phyloP scores from a whole-genome alignment of 1,140 invertebrate genomes.

The Agraylea sexmaculata region DNA sequence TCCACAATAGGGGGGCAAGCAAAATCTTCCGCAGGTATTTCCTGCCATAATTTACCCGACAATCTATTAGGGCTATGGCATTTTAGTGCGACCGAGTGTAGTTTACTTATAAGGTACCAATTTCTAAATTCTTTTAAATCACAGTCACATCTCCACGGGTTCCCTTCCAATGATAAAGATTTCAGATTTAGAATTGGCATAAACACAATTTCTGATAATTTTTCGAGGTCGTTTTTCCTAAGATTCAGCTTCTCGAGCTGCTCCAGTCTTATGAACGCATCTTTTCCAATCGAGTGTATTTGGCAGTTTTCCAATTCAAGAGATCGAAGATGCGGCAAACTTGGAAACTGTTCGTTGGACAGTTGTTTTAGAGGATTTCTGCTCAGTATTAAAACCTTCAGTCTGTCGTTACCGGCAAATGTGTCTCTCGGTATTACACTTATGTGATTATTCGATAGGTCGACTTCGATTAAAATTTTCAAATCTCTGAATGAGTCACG shows the following conservation, averaged over 20 bases:
- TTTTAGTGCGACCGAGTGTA: constrained; percentile 51
- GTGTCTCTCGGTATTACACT: constrained; percentile 54
- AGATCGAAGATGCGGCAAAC: constrained; percentile 54
- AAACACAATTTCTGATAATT: constrained; percentile 52
- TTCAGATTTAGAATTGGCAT: constrained; percentile 54
- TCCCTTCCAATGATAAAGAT: constrained; percentile 59
- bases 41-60: constrained; percentile 50
- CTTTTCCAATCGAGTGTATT: constrained; percentile 47
- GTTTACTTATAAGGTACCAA: constrained; percentile 56
- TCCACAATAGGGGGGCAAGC: constrained; percentile 60
- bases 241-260: constrained; percentile 59
- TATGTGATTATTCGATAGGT: constrained; percentile 65
- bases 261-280: constrained; percentile 53
- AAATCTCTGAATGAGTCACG: constrained; percentile 64
- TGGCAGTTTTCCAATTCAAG: constrained; percentile 60
- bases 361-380: constrained; percentile 58
- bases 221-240: constrained; percentile 54
- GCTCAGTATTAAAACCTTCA: constrained; percentile 54
- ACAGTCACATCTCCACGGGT: constrained; percentile 76
- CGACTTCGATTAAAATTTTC: constrained; percentile 67
- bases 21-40: constrained; percentile 53
- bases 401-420: constrained; percentile 60
- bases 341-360: constrained; percentile 54
- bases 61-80: constrained; percentile 50
- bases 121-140: constrained; percentile 57